Conservation (phyloP, 2,888 invertebrate species). For the Caenorhabditis auriculariae region DNA sequence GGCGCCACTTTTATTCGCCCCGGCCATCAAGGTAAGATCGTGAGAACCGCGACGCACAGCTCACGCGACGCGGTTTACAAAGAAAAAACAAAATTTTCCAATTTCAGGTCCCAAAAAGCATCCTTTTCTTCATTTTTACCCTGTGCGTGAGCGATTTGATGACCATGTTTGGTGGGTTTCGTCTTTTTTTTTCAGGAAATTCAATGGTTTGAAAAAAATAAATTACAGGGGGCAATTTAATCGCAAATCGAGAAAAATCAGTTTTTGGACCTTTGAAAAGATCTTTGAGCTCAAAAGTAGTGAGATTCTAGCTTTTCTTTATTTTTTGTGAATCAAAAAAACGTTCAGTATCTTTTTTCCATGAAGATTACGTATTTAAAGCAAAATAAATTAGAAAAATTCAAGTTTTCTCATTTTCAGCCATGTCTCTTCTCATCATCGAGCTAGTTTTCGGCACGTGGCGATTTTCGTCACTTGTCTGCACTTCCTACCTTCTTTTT, state of each 20-base stretch:
- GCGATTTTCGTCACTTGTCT: slow-evolving; percentile 52
- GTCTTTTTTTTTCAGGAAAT: no score
- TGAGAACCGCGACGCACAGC: neutral
- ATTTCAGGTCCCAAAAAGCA: slow-evolving; percentile 55
- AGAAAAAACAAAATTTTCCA: neutral
- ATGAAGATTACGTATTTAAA: no score
- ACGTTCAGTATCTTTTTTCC: no score
- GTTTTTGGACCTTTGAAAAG: no score
- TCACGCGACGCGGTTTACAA: no score
- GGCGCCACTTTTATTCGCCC: slow-evolving; percentile 55
- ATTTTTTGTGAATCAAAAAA: no score
- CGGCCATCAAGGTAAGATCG: slow-evolving; percentile 35
- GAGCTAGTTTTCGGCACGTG: slow-evolving; percentile 60
- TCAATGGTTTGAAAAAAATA: no score
- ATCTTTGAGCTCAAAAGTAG: no score
- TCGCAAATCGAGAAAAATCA: no score
- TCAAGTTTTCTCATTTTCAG: slow-evolving; percentile 34
- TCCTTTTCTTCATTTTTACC: slow-evolving; percentile 60
- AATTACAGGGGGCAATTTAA: no score
- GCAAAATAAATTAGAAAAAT: slow-evolving; percentile 1
- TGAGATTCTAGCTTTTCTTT: no score
- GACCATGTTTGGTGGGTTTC: slow-evolving; percentile 59
- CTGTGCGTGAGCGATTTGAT: slow-evolving; percentile 60
- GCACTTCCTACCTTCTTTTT: slow-evolving; percentile 57
- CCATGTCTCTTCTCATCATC: slow-evolving; percentile 58